These are phyloP conservation scores for Coranthus polyacanthus DNA, from an alignment of 2,797 vertebrate species.

Conservation along the genomic window DNA sequence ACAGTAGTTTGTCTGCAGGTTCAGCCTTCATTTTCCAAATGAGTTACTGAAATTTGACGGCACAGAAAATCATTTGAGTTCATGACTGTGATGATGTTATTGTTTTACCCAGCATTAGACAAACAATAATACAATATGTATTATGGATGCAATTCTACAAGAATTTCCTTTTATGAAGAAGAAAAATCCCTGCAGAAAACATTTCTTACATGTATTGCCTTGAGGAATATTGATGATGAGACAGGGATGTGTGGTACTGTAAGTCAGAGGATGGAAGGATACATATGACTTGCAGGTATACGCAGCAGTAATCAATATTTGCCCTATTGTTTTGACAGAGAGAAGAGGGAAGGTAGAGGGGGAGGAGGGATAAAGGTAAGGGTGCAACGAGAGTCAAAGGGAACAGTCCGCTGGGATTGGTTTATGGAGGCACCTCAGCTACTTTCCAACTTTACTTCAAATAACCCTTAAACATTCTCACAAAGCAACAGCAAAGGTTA, in stretches of 20 bases:
- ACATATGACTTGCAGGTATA: constrained; percentile 61
- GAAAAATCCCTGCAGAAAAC: constrained; percentile 15
- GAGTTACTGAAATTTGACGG: constrained; percentile 1
- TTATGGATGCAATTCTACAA: constrained; percentile 3
- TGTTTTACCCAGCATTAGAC: constrained; percentile 16
- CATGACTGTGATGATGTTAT: constrained; percentile 15
- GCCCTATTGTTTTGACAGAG: constrained; percentile 61
- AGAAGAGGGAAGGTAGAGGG: constrained; percentile 33
- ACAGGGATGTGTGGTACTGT: constrained; percentile 31
- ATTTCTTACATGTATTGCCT: constrained; percentile 41
- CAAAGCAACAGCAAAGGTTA: constrained; percentile 65
- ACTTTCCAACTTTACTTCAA: constrained; percentile 65
- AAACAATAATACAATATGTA: constrained; percentile 12
- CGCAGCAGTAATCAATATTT: constrained; percentile 70
- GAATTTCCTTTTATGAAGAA: constrained; percentile 24
- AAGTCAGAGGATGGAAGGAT: constrained; percentile 36
- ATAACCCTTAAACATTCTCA: constrained; percentile 55
- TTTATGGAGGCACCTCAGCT: constrained; percentile 61
- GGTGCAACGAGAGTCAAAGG: constrained; percentile 48
- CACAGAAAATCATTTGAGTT: not conserved
- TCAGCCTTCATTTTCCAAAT: constrained; percentile 7
- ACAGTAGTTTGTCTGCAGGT: not conserved
- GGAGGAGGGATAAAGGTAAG: constrained; percentile 46
- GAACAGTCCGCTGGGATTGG: constrained; percentile 40
- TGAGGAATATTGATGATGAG: constrained; percentile 55